These are phyloP conservation scores for Noctua pronuba DNA, from an alignment of 2,888 invertebrate species.

Conservation along the genomic window DNA sequence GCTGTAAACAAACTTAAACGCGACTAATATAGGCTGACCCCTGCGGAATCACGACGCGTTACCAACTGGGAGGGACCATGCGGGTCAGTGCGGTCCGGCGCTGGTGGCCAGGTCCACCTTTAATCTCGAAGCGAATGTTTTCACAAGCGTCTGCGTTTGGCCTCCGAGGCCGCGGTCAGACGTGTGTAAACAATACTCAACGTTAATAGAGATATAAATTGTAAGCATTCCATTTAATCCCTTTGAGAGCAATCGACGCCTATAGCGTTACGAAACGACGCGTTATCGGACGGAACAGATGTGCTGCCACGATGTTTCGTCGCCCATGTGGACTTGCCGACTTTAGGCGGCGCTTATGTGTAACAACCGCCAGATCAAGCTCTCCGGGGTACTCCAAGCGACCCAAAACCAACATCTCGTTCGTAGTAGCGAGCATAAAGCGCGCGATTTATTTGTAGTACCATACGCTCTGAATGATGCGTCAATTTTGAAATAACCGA, in stretches of 20 bases:
- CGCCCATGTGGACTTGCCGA: slow-evolving; percentile 69
- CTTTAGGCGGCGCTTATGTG: slow-evolving; percentile 41
- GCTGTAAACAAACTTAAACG: slow-evolving; percentile 87
- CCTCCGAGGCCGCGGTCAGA: slow-evolving; percentile 83
- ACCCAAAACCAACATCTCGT: slow-evolving; percentile 78
- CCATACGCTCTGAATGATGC: slow-evolving; percentile 61
- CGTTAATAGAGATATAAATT: slow-evolving; percentile 90
- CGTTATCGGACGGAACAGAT: slow-evolving; percentile 81
- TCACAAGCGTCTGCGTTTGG: slow-evolving; percentile 85
- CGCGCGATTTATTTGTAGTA: slow-evolving; percentile 58
- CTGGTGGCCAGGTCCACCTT: slow-evolving; percentile 83
- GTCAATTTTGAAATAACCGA: slow-evolving; percentile 74
- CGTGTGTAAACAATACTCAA: slow-evolving; percentile 88
- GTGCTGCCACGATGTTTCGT: slow-evolving; percentile 64
- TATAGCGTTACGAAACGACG: slow-evolving; percentile 79
- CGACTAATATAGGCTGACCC: slow-evolving; percentile 78
- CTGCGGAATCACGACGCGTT: slow-evolving; percentile 46
- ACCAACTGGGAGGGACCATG: slow-evolving; percentile 62
- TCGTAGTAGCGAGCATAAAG: slow-evolving; percentile 54
- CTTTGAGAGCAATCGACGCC: slow-evolving; percentile 84
- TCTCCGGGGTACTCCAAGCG: slow-evolving; percentile 60
- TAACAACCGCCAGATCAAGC: slow-evolving; percentile 73
- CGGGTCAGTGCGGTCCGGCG: slow-evolving; percentile 75
- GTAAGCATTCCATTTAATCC: slow-evolving; percentile 87
- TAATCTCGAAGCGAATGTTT: slow-evolving; percentile 88